phyloP scores from a whole-genome alignment of 2,888 invertebrate species.

The Cepaea hortensis region DNA sequence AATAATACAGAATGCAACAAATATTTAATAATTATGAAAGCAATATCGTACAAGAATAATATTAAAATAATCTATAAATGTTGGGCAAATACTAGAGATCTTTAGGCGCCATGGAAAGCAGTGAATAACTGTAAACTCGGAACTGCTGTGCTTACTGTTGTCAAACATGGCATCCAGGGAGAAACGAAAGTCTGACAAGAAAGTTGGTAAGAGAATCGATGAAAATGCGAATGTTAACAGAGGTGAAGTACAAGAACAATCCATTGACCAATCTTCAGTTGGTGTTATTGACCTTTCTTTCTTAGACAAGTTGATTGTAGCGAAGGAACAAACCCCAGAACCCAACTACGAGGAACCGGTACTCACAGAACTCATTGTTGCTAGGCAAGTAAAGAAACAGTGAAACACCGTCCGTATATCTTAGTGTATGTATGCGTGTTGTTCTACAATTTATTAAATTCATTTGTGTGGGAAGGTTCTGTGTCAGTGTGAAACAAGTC shows the following conservation, averaged over 20 bases:
- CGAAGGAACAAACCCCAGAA: slow-evolving; percentile 65
- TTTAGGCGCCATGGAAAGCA: not conserved
- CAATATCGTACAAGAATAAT: no score
- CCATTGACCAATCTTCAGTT: no score
- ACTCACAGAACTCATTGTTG: slow-evolving; percentile 72
- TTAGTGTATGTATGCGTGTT: no score
- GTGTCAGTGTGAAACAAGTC: no score
- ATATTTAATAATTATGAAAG: no score
- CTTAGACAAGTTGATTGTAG: slow-evolving; percentile 35
- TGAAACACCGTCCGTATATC: no score
- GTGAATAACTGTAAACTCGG: slow-evolving; percentile 1
- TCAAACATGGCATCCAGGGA: slow-evolving; percentile 57
- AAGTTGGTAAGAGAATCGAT: slow-evolving; percentile 66
- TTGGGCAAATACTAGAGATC: no score
- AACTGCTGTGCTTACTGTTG: slow-evolving; percentile 43
- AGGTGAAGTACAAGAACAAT: slow-evolving; percentile 18
- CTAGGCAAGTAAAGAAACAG: slow-evolving; percentile 58
- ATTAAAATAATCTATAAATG: no score
- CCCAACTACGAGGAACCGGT: slow-evolving; percentile 73
- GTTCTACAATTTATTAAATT: no score
- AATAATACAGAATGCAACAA: no score
- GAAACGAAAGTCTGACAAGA: slow-evolving; percentile 60
- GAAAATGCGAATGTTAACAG: slow-evolving; percentile 64
- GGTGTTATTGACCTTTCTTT: no score
- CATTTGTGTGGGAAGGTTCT: no score